Base-by-base conservation (phyloP, 2,113 vertebrate genomes). In the Anser brachyrhynchus region DNA sequence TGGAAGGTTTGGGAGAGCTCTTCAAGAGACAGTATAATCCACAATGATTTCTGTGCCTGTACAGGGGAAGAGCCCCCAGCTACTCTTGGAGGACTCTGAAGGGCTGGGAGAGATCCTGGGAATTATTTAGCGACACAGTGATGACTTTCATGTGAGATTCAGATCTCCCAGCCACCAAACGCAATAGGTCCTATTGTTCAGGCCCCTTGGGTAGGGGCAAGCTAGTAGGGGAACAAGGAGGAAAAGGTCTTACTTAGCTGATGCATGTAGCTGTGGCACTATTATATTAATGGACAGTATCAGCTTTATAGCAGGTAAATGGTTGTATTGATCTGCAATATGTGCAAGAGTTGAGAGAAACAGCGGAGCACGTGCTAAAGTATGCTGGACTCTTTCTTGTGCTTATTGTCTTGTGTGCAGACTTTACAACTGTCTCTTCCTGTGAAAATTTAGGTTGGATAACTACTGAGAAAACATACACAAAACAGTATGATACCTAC, bases 61-160 rank as follows among this genome's bases (percentile, higher is more conserved):
- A 13, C 1, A 37, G 35, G 33, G 26, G 21, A 78, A 87, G 33
- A 54, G 1, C 49, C 2, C 0, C 58, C 8, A 20, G 3, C 2
- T 28, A 14, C 31, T 14, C 6, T 28, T 43, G 33, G 66, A 54
- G 33, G 37, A 35, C 3, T 3, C 5, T 49, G 20, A 49, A 49
- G 55, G 25, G 37, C 37, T 66, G n/a, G n/a, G 2, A 46, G 28
- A 51, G 8, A 6, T 58, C 5, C 29, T 76, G 20, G 58, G 39
- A 29, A 23, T 49, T 77, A 69, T 65, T 85, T 69, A 69, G 10
- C 13, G 46, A 29, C 5, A 20, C 11, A 35, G 49, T 37, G 29
- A 69, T 44, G 11, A 52, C 43, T 86, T 70, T 73, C 10, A 28
- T 1, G 1, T 51, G 21, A 33, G 61, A 76, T 74, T 57, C 2